Conservation (phyloP, 2,113 vertebrate species). For the Istiophorus platypterus region DNA sequence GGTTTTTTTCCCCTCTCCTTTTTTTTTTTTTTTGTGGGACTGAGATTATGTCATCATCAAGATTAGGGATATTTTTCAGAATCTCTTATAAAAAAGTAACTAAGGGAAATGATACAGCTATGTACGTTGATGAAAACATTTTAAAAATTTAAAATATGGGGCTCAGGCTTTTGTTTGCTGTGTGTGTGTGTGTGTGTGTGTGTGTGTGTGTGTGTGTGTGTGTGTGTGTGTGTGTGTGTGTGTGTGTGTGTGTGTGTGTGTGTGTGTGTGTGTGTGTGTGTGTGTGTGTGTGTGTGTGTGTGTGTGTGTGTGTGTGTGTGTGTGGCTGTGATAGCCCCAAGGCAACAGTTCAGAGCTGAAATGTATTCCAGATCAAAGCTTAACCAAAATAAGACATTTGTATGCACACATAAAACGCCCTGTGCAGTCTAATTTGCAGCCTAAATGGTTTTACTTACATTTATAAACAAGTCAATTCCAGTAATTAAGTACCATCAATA, state of each 20-base stretch:
- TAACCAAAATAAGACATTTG: slow-evolving; percentile 65
- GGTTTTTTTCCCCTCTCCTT: too few relatives aligned
- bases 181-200: not conserved
- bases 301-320: not conserved
- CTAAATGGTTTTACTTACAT: slow-evolving; percentile 69
- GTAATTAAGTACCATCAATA: slow-evolving; percentile 59
- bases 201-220: slow-evolving; percentile 4
- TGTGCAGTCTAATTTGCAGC: slow-evolving; percentile 61
- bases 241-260: slow-evolving; percentile 4
- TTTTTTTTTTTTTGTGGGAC: not conserved
- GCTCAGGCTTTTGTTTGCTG: slow-evolving; percentile 21
- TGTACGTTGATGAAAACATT: not conserved
- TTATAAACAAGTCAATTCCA: slow-evolving; percentile 70
- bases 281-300: slow-evolving; percentile 13
- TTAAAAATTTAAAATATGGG: slow-evolving; percentile 25
- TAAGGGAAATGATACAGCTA: not conserved
- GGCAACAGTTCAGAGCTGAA: slow-evolving; percentile 62
- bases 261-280: not conserved
- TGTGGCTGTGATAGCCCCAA: slow-evolving; percentile 29
- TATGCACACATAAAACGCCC: slow-evolving; percentile 58
- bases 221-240: not conserved
- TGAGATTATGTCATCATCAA: not conserved
- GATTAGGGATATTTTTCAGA: not conserved
- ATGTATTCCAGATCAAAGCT: slow-evolving; percentile 76
- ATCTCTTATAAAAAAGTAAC: not conserved